Evolutionary conservation across 2,797 vertebrate species (phyloP).

Genomic region (Parauchenoglanis ngamensis): DNA sequence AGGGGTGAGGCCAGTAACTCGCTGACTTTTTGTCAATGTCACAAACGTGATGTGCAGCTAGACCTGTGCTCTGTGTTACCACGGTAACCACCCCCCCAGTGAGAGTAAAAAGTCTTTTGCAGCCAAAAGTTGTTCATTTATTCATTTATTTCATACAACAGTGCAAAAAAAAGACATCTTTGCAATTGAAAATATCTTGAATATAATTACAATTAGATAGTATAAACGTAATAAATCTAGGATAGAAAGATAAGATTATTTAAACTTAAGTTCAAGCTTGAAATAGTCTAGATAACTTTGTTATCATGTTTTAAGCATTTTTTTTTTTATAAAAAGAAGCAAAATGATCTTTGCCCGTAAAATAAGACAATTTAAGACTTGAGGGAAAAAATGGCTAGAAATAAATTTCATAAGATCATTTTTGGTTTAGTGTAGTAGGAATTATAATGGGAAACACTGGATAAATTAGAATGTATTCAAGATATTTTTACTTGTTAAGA

Average conservation of each 20-base stretch:
- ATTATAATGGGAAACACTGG: background rate
- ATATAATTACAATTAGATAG: background rate
- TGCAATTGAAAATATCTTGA: background rate
- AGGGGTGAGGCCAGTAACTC: too few species aligned
- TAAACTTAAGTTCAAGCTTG: too few species aligned
- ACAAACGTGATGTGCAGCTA: background rate
- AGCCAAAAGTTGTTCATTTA: background rate
- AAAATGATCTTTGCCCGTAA: too few species aligned
- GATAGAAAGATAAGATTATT: too few species aligned
- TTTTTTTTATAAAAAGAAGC: too few species aligned
- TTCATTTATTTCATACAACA: background rate
- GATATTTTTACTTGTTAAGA: background rate
- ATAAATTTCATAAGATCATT: background rate
- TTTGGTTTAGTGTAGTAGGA: background rate
- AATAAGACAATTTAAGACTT: background rate
- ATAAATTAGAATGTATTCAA: background rate
- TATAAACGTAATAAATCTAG: too few species aligned
- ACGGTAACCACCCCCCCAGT: background rate
- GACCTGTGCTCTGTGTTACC: background rate
- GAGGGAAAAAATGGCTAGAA: background rate
- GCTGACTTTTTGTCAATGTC: background rate
- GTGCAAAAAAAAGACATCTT: background rate
- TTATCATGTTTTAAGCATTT: too few species aligned
- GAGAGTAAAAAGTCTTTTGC: background rate
- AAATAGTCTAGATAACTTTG: too few species aligned